Evolutionary conservation across 2,113 vertebrate species (phyloP), one percentile per base, ranked within the genome.

Genomic region (Galemys pyrenaicus): DNA sequence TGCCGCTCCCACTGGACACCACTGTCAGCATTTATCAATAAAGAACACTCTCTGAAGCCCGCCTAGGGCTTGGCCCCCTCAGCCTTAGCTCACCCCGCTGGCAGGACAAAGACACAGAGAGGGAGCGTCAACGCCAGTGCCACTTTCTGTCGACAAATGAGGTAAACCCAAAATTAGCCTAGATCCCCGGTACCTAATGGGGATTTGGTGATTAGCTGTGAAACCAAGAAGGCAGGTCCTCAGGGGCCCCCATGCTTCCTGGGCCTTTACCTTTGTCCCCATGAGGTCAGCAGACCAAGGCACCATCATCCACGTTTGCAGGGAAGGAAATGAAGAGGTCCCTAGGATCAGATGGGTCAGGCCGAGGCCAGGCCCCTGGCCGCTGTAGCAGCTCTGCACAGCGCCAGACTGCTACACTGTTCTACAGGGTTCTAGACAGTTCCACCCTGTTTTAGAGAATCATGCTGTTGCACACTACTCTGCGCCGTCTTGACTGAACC

Each of bases 221-320:
- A 83, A 62, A 74, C 32, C 46, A 65, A 91, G 26, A 9, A 64
- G 12, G 22, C 78, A 92, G 65, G 16, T 37, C 17, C 60, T 54
- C 17, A 12, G n/a, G n/a, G n/a, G n/a, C n/a, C n/a, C 58, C 17
- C 1, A 44, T 1, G 41, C 83, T 41, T 65, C 39, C 78, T 30
- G 32, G 28, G n/a, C 11, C 0, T 0, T 24, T 2, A 51, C 11
- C 26, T 58, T 41, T 22, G 32, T n/a, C 32, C 56, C 56, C 39
- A 9, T 41, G 54, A 79, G 4, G 13, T 80, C 65, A 84, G 24
- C 54, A 92, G 49, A 19, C 24, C 58, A 65, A 39, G 71, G 26
- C 9, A 35, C 44, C 60, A 7, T 78, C 9, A 4, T 64, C 49
- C 41, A 7, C 4, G n/a, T 54, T 3, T 30, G 22, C 37, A 37